phyloP scores from a whole-genome alignment of 2,113 vertebrate species.

The Axis porcinus region DNA sequence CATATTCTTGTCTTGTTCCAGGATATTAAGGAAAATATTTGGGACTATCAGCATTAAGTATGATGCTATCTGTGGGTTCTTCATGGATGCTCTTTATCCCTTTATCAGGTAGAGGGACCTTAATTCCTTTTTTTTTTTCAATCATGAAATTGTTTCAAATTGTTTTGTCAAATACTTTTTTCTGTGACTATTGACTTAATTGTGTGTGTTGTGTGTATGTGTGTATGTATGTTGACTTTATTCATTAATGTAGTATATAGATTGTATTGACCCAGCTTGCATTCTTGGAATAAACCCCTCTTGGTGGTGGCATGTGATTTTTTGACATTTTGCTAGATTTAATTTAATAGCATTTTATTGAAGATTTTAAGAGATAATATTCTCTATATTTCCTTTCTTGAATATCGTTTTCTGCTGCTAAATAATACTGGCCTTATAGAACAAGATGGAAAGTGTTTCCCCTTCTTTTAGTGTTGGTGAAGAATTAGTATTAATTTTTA shows the following conservation, averaged over 20 bases:
- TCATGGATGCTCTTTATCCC: not conserved
- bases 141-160: not conserved
- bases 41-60: not conserved
- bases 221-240: not conserved
- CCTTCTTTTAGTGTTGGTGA: not conserved
- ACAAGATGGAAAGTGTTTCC: not conserved
- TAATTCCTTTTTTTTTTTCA: not conserved
- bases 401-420: not conserved
- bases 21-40: not conserved
- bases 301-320: too few relatives aligned
- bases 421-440: not conserved
- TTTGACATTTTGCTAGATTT: not conserved
- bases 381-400: not conserved
- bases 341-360: not conserved
- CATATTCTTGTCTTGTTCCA: not conserved
- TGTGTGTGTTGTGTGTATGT: not conserved
- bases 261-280: not conserved
- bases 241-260: not conserved
- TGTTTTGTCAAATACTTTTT: not conserved
- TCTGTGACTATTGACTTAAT: not conserved
- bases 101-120: not conserved
- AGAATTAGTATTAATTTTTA: not conserved
- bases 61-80: not conserved
- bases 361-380: not conserved
- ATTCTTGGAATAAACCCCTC: not conserved